Evolutionary conservation across 2,888 invertebrate species (phyloP).

Genomic region (Harpalus rufipes): DNA sequence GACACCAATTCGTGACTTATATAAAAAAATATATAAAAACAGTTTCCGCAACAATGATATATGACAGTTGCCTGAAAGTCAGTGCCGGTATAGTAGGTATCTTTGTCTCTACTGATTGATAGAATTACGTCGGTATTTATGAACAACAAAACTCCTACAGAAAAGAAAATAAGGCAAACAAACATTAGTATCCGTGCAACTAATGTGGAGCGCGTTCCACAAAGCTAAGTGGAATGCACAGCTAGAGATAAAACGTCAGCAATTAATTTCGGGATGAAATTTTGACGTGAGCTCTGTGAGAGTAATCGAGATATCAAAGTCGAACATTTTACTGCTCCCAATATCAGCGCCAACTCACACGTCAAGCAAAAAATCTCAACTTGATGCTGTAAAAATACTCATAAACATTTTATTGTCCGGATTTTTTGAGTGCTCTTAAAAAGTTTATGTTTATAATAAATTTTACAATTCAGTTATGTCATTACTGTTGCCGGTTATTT

Average conservation of each 20-base stretch:
- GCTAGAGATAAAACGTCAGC: conserved; percentile 64
- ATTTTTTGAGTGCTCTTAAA: conserved; percentile 55
- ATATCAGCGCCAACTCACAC: conserved; percentile 40
- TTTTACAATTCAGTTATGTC: conserved; percentile 51
- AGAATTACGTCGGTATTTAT: conserved; percentile 62
- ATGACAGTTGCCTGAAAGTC: not conserved
- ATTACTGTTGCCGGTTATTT: conserved; percentile 21
- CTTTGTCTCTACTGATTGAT: conserved; percentile 51
- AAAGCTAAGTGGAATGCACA: conserved; percentile 61
- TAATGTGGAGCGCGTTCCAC: conserved; percentile 64
- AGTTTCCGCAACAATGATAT: conserved; percentile 38
- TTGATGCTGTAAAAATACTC: conserved; percentile 57
- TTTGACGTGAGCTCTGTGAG: conserved; percentile 56
- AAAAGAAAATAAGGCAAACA: conserved; percentile 26
- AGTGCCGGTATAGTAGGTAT: not conserved
- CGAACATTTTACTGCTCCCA: conserved; percentile 63
- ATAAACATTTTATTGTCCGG: conserved; percentile 59
- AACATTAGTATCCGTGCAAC: conserved; percentile 39
- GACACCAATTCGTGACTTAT: conserved; percentile 7
- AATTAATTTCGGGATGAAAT: conserved; percentile 65
- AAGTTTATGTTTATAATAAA: conserved; percentile 47
- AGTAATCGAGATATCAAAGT: conserved; percentile 66
- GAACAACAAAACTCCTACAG: conserved; percentile 53
- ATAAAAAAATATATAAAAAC: not conserved
- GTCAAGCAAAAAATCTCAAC: conserved; percentile 53